A percentile compares a stretch with the other conserved stretches of the same genome.
phyloP scores from a whole-genome alignment of 23 tunicate species.

The Trididemnum clinides region DNA sequence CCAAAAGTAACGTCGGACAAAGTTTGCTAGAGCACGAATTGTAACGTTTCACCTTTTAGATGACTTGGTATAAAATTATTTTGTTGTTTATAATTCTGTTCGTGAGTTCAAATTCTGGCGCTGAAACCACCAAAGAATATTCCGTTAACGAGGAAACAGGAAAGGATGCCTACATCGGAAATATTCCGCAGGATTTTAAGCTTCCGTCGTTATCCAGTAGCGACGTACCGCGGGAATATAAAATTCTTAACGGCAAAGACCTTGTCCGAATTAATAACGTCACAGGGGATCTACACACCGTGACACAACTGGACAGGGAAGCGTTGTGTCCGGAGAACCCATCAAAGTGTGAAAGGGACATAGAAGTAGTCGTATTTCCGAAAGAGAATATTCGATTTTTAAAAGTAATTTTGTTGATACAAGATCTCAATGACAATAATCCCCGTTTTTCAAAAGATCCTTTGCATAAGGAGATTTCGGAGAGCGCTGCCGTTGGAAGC shows the following conservation, averaged over 20 bases:
- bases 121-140: not conserved
- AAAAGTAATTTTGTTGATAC: constrained; percentile 41
- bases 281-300: constrained; percentile 51
- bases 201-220: constrained; percentile 21
- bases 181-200: constrained; percentile 54
- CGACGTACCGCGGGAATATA: constrained; percentile 31
- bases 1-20: too few relatives aligned
- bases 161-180: constrained; percentile 31
- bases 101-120: too few relatives aligned
- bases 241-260: constrained; percentile 50
- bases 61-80: too few relatives aligned
- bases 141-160: constrained; percentile 43
- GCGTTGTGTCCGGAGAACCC: constrained; percentile 68
- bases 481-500: constrained; percentile 67
- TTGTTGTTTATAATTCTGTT: too few relatives aligned
- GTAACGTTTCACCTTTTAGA: too few relatives aligned
- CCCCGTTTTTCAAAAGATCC: constrained; percentile 51
- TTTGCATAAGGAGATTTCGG: constrained; percentile 62
- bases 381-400: constrained; percentile 10
- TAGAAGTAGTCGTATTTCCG: constrained; percentile 62
- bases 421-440: constrained; percentile 77
- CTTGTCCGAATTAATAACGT: constrained; percentile 20
- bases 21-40: too few relatives aligned
- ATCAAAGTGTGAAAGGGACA: constrained; percentile 42
- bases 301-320: constrained; percentile 61